A percentile compares a stretch with the other conserved stretches of the same genome.
Conservation (phyloP, 2,888 invertebrate genomes). For the Eumacrocentrus americanus region DNA sequence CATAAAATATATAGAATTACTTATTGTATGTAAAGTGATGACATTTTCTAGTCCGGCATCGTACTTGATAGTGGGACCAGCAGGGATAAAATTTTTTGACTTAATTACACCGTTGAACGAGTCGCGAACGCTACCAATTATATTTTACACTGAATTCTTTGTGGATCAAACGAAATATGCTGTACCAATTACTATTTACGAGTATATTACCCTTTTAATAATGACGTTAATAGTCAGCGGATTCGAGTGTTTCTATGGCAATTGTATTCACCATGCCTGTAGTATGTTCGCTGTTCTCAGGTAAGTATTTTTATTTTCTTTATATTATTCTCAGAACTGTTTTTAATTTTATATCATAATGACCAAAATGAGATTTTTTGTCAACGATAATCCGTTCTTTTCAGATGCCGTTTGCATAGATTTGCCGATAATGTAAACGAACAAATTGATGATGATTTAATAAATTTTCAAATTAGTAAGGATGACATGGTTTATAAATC, state of each 20-base stretch:
- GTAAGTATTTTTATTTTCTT: too few species aligned
- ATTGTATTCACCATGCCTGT: constrained; percentile 16
- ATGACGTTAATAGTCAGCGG: constrained; percentile 11
- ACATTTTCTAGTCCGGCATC: background rate
- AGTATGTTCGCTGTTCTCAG: constrained; percentile 19
- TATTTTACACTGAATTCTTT: constrained; percentile 19
- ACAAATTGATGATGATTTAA: too few species aligned
- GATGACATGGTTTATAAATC: too few species aligned
- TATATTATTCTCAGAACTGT: too few species aligned
- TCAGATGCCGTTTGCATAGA: too few species aligned
- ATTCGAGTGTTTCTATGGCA: constrained; percentile 12
- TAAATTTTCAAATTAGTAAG: too few species aligned
- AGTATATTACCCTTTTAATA: constrained; percentile 1
- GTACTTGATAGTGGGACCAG: background rate
- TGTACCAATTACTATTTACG: constrained; percentile 5
- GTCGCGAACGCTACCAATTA: background rate
- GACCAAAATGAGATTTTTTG: too few species aligned
- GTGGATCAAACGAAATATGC: constrained; percentile 17
- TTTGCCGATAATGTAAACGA: too few species aligned
- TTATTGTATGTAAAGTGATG: background rate
- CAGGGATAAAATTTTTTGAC: constrained; percentile 15
- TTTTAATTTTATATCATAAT: too few species aligned
- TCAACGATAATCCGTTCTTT: too few species aligned
- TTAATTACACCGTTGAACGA: constrained; percentile 10
- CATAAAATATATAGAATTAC: too few species aligned